Evolutionary conservation across 2,797 vertebrate genomes (phyloP), one percentile per base, ranked within the genome.

Genomic region (Pipistrellus kuhlii): DNA sequence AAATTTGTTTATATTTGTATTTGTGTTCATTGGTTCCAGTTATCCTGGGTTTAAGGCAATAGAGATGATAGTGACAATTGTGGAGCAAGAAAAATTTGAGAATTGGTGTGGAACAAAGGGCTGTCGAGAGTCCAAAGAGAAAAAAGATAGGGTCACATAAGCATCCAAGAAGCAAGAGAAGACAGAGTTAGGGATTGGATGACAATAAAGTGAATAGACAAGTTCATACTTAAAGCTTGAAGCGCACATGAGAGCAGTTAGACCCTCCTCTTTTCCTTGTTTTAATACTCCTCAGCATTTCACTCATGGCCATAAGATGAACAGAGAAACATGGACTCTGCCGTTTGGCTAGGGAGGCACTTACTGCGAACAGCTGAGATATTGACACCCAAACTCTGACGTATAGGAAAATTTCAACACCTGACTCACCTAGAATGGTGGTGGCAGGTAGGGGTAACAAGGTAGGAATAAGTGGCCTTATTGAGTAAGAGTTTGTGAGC

Each of bases 361-460:
- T 77, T 71, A 51, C 4, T 46, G 83, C 88, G 20, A 87, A 66
- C 21, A 51, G 27, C 5, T 68, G 82, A 96, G 95, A 94, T 80
- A 91, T 12, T 46, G 51, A 93, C 38, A 46, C 23, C 4, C 20
- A 41, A 57, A 72, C 62, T 59, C 78, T 64, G 75, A 76, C 71
- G 7, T 75, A 41, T 1, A 25, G 73, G 64, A 71, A 76, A 69
- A 46, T 41, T 32, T 71, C 66, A n/a, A 69, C 27, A 30, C 23
- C 51, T 68, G 44, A 71, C 81, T 71, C 48, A 51, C 57, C 46
- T 51, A 78, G 80, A 48, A 48, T 75, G 41, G 17, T 30, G 1
- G 38, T 23, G 25, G 44, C 32, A 72, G 62, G n/a, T 1, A 30
- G 1, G 5, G 18, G 32, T 27, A 25, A 44, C 41, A 18, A 27